A percentile compares a stretch with the other conserved stretches of the same genome.
phyloP scores from a whole-genome alignment of 2,888 invertebrate species.

The Baccha elongata region DNA sequence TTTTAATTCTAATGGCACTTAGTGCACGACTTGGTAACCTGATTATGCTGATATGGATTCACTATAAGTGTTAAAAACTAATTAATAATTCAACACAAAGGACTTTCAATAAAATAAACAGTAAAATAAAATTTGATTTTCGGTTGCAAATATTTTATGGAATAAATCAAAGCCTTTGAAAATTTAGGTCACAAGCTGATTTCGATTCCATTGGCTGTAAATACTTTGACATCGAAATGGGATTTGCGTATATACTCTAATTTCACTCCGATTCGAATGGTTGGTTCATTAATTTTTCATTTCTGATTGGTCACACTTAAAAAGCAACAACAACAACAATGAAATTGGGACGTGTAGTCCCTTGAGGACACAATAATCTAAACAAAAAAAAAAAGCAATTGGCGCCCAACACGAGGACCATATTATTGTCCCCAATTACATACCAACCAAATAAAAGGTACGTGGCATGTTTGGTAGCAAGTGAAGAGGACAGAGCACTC shows the following conservation, averaged over 20 bases:
- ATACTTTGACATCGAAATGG: slow-evolving; percentile 41
- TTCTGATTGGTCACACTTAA: slow-evolving; percentile 18
- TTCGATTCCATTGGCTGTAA: background rate
- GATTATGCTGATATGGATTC: slow-evolving; percentile 20
- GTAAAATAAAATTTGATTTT: slow-evolving; percentile 13
- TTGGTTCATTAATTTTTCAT: slow-evolving; percentile 30
- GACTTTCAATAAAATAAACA: background rate
- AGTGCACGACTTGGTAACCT: slow-evolving; percentile 1
- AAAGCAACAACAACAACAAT: background rate
- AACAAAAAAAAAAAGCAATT: background rate
- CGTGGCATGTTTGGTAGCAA: slow-evolving; percentile 30
- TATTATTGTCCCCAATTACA: background rate
- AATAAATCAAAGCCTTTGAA: slow-evolving; percentile 48
- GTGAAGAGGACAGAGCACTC: slow-evolving; percentile 21
- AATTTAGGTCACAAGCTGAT: slow-evolving; percentile 36
- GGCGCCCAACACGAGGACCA: slow-evolving; percentile 16
- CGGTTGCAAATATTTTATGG: slow-evolving; percentile 36
- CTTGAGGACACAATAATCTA: background rate
- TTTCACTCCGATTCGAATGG: slow-evolving; percentile 24
- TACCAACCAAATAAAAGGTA: slow-evolving; percentile 3
- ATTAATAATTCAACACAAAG: slow-evolving; percentile 36
- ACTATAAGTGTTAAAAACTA: slow-evolving; percentile 36
- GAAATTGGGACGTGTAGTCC: slow-evolving; percentile 9
- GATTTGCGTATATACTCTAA: slow-evolving; percentile 25
- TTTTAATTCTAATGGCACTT: background rate